Percentiles rank a stretch among this genome's conserved stretches.
These are phyloP conservation scores for Andrena cerasifolii DNA, from an alignment of 1,140 invertebrate genomes.

Conservation along the genomic window DNA sequence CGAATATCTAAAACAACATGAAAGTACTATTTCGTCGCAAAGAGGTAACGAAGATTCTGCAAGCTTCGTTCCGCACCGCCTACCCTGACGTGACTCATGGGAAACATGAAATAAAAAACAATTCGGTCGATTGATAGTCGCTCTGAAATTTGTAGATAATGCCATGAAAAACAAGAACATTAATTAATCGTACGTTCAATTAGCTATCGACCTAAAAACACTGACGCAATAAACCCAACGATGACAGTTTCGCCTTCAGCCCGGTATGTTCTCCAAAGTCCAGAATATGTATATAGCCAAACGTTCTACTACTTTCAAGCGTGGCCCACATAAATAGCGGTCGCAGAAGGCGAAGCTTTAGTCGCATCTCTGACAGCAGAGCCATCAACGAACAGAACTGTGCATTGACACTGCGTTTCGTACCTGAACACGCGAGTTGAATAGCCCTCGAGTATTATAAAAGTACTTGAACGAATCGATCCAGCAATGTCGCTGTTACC, in stretches of 20 bases:
- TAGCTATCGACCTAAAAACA: neutral
- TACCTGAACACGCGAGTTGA: neutral
- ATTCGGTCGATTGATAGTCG: neutral
- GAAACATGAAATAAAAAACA: neutral
- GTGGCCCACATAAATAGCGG: constrained; percentile 40
- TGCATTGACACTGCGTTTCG: accelerated
- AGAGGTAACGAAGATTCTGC: neutral
- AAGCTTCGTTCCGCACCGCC: neutral
- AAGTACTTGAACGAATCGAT: neutral
- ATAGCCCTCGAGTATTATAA: too few species aligned
- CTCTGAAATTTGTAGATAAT: neutral
- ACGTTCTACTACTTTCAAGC: constrained; percentile 13
- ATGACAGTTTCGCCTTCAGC: constrained; percentile 8
- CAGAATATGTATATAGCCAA: neutral
- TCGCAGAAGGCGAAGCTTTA: constrained; percentile 1
- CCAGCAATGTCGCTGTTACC: constrained; percentile 78
- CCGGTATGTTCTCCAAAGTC: constrained; percentile 35
- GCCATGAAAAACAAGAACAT: neutral
- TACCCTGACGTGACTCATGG: neutral
- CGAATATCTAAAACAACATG: too few species aligned
- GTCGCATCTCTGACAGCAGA: constrained; percentile 11
- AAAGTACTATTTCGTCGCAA: neutral
- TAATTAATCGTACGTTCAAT: neutral
- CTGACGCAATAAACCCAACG: neutral
- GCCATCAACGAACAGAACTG: neutral